Evolutionary conservation across 2,888 invertebrate species (phyloP).

Genomic region (Panorpa germanica): DNA sequence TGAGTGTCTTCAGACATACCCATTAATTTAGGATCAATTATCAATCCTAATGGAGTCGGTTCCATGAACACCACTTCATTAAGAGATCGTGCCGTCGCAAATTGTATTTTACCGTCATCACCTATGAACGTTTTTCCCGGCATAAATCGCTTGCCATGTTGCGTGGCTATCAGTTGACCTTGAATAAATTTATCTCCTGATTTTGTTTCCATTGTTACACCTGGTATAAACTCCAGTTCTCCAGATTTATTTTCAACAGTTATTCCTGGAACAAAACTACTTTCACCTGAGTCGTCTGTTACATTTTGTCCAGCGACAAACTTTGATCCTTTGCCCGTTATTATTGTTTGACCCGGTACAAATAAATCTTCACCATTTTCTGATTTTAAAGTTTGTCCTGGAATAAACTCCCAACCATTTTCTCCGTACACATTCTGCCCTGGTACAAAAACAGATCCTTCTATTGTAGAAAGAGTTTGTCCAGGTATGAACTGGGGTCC

Average conservation of each 20-base stretch:
- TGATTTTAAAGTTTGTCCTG: slow-evolving; percentile 38
- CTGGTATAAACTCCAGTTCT: slow-evolving; percentile 34
- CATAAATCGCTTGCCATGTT: slow-evolving; percentile 37
- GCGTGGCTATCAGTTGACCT: slow-evolving; percentile 40
- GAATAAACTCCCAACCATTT: slow-evolving; percentile 39
- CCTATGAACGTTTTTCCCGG: slow-evolving; percentile 36
- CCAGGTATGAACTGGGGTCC: slow-evolving; percentile 38
- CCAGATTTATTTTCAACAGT: slow-evolving; percentile 25
- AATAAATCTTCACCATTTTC: slow-evolving; percentile 33
- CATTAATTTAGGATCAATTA: slow-evolving; percentile 34
- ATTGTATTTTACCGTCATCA: slow-evolving; percentile 31
- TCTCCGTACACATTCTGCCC: slow-evolving; percentile 38
- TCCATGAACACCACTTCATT: slow-evolving; percentile 34
- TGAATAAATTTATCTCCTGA: slow-evolving; percentile 43
- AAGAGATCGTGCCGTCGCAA: slow-evolving; percentile 35
- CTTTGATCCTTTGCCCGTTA: slow-evolving; percentile 38
- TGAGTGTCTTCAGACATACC: slow-evolving; percentile 30
- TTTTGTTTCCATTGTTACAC: slow-evolving; percentile 38
- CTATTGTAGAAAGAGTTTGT: slow-evolving; percentile 35
- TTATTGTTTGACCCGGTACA: slow-evolving; percentile 41
- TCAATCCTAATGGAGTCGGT: slow-evolving; percentile 31
- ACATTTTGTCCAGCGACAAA: slow-evolving; percentile 47
- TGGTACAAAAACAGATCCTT: slow-evolving; percentile 40
- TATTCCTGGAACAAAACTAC: slow-evolving; percentile 39
- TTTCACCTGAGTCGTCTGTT: slow-evolving; percentile 27